A percentile compares a stretch with the other conserved stretches of the same genome.
phyloP scores from a whole-genome alignment of 2,888 invertebrate species.

The Drosophila quinaria region DNA sequence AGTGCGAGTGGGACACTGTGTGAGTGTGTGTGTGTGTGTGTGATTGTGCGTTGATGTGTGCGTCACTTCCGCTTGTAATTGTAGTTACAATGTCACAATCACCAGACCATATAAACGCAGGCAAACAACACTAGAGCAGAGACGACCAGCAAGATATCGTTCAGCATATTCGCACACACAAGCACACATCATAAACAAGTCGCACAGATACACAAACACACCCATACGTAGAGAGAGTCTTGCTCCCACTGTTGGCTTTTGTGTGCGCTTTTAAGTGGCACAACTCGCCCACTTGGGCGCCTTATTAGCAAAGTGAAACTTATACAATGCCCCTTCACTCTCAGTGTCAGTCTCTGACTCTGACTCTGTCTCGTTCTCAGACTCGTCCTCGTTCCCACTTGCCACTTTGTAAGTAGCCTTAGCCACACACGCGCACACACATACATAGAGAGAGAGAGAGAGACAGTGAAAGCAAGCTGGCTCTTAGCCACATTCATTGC shows the following conservation, averaged over 20 bases:
- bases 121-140: conserved; percentile 46
- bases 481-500: conserved; percentile 63
- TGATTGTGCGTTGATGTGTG: conserved; percentile 75
- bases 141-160: conserved; percentile 16
- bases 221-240: background rate
- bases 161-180: conserved; percentile 23
- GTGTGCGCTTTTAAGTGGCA: conserved; percentile 75
- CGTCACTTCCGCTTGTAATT: conserved; percentile 81
- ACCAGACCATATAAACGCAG: conserved; percentile 80
- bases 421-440: conserved; percentile 41
- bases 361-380: conserved; percentile 21
- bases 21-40: conserved; percentile 8
- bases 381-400: conserved; percentile 33
- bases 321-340: conserved; percentile 47
- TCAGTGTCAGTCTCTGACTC: conserved; percentile 12
- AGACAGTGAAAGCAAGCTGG: conserved; percentile 9
- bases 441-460: conserved; percentile 24
- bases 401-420: conserved; percentile 69
- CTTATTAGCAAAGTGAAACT: conserved; percentile 73
- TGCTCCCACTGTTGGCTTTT: conserved; percentile 38
- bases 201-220: conserved; percentile 13
- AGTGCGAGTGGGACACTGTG: conserved; percentile 14
- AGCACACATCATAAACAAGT: conserved; percentile 16
- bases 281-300: conserved; percentile 68
- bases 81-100: conserved; percentile 83